These are phyloP conservation scores for Cepaea nemoralis DNA, from an alignment of 1,140 invertebrate species.

Conservation along the genomic window DNA sequence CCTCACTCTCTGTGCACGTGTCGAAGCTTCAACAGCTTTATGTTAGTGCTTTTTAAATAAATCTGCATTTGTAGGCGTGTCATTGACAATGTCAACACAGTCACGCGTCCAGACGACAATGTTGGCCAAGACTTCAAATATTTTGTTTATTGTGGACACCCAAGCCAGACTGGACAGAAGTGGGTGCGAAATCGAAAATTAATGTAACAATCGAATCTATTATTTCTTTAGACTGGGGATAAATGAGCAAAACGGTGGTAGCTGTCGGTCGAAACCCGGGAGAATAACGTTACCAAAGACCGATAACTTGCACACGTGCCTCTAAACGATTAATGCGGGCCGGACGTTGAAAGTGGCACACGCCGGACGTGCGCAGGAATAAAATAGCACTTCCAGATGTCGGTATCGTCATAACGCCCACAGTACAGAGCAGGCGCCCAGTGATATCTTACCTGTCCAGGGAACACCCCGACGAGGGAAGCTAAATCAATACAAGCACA, in stretches of 20 bases:
- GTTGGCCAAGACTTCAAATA: neutral
- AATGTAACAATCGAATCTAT: conserved; percentile 1
- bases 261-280: neutral
- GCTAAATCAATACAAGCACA: neutral
- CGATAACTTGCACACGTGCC: conserved; percentile 1
- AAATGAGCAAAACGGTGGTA: neutral
- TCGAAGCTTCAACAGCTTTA: neutral
- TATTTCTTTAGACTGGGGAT: neutral
- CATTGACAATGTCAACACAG: neutral
- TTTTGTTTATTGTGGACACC: neutral
- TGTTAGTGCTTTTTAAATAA: neutral
- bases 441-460: neutral
- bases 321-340: conserved; percentile 2
- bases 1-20: too few species aligned
- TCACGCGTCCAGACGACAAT: neutral
- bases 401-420: conserved; percentile 1
- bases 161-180: neutral
- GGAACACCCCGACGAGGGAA: neutral
- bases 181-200: neutral
- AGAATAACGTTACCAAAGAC: neutral
- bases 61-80: neutral
- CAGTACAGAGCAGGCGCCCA: neutral
- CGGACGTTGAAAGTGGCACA: neutral
- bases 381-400: conserved; percentile 10
- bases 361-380: neutral